These are phyloP conservation scores for Aphrophora alni DNA, from an alignment of 2,888 invertebrate genomes.

Conservation along the genomic window DNA sequence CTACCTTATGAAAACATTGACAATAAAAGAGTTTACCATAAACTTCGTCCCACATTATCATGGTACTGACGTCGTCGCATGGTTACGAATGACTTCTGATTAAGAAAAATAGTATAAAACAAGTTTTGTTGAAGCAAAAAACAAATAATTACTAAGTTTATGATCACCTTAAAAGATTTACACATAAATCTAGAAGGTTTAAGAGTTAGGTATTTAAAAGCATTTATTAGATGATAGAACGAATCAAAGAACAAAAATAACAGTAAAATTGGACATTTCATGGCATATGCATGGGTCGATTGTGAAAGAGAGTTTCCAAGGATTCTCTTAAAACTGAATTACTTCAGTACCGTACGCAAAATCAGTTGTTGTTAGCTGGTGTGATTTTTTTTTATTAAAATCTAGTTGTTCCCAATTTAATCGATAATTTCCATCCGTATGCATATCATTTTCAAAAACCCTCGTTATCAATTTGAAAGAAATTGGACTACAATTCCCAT, in stretches of 20 bases:
- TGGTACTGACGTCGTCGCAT: not conserved
- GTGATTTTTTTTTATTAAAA: no score
- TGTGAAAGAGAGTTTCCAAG: no score
- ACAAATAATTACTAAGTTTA: not conserved
- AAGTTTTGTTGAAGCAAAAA: not conserved
- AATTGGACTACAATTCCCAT: no score
- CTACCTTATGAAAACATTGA: not conserved
- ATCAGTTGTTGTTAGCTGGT: no score
- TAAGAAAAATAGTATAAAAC: not conserved
- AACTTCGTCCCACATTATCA: not conserved
- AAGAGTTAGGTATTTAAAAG: not conserved
- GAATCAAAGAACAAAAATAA: not conserved
- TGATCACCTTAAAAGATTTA: not conserved
- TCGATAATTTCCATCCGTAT: no score
- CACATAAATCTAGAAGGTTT: not conserved
- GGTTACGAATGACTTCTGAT: not conserved
- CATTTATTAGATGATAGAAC: not conserved
- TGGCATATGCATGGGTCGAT: no score
- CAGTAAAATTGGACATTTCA: not conserved
- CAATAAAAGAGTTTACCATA: not conserved
- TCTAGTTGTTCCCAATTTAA: no score
- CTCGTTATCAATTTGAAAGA: no score
- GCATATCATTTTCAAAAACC: no score
- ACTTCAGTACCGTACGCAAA: no score
- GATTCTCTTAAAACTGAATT: no score